These are phyloP conservation scores for Tringa solitaria DNA, from an alignment of 2,113 vertebrate genomes.

Conservation along the genomic window DNA sequence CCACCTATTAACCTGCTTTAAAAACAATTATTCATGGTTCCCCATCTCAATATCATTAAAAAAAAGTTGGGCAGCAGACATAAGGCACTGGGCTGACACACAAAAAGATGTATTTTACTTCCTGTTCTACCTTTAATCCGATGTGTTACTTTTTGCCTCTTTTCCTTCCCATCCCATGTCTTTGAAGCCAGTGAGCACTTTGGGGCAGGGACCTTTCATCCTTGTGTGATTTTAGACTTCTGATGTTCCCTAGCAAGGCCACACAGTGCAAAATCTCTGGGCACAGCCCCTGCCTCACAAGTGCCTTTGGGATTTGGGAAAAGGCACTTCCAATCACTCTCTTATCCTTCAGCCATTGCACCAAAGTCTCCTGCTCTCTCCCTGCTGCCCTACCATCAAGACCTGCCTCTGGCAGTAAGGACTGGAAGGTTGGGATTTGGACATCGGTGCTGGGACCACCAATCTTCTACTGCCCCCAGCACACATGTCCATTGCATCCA, in stretches of 20 bases:
- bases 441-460: neutral
- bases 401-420: neutral
- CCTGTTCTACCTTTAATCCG: neutral
- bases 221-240: neutral
- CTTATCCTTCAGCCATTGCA: neutral
- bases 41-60: neutral
- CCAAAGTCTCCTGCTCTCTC: neutral
- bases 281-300: neutral
- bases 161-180: neutral
- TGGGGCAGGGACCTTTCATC: neutral
- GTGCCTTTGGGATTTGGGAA: neutral
- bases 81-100: neutral
- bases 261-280: neutral
- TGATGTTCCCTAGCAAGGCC: neutral
- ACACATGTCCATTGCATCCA: neutral
- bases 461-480: accelerated
- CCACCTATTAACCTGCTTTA: neutral
- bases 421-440: neutral
- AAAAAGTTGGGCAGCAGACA: neutral
- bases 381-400: neutral
- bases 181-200: neutral
- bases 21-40: neutral
- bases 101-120: neutral
- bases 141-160: neutral
- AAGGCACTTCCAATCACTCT: accelerated